Base-by-base conservation (phyloP, 2,797 vertebrate genomes). In the Clarias laeviceps region DNA sequence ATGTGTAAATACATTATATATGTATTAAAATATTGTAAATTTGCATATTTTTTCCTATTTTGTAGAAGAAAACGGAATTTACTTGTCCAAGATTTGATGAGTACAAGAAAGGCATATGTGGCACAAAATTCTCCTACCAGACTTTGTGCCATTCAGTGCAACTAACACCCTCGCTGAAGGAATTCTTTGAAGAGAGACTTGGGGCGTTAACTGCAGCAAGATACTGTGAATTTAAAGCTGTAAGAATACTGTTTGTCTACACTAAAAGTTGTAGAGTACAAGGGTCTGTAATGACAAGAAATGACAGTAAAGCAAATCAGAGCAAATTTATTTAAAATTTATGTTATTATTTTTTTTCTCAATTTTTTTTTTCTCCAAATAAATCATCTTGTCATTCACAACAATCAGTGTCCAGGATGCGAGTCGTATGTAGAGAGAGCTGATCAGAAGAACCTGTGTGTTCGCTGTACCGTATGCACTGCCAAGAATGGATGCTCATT, bases 351-450 rank as follows among this genome's bases (percentile, higher is more conserved):
- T 24, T 27, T 56, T 11, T 22, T 40, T 22, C 3, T 6, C 27
- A 45, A 45, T 11, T 45, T 45, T 45, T 9, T 2, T 11, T 70
- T 40, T 22, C 8, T 6, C n/a, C 45, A 22, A 76, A 57, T 56
- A 11, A 76, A 56, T 18, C 1, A 74, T 76, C 18, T 68, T 72
- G 15, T 37, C 20, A 70, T 15, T 14, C 69, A 45, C 57, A 11
- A 22, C 50, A 32, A 32, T 54, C 59, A 95, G 94, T 96, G 95
- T 82, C 94, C 95, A 15, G 91, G 91, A 0, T 96, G 95, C 59
- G 82, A 91, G 0, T 90, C 92, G 0, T 86, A 29, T 3, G 80
- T 95, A 83, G 92, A 94, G 87, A 89, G 94, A 88, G 32, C 84
- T 54, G 88, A 95, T 56, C 70, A 76, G 64, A 85, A 59, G 34